Conservation (phyloP, 1,140 invertebrate species). For the Sitobion miscanthi region DNA sequence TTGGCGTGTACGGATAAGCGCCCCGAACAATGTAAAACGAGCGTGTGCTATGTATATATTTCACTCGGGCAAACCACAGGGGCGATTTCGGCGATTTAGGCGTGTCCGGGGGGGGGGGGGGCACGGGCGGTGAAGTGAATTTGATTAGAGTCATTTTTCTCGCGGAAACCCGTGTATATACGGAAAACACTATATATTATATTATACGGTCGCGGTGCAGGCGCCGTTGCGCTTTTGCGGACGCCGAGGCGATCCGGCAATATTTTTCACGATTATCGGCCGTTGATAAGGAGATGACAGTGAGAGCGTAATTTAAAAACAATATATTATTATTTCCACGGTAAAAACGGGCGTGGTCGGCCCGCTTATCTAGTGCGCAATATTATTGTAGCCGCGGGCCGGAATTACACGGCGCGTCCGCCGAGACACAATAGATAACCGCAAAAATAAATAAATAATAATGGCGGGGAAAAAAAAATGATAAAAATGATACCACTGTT, state of each 20-base stretch:
- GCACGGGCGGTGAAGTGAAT: conserved; percentile 7
- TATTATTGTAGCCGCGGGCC: not conserved
- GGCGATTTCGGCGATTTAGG: not conserved
- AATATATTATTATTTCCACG: conserved; percentile 52
- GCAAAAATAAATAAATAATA: conserved; percentile 42
- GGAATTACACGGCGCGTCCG: conserved; percentile 24
- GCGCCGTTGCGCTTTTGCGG: not conserved
- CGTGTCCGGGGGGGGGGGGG: not conserved
- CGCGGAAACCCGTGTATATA: not conserved
- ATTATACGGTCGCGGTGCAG: conserved; percentile 6
- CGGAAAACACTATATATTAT: not conserved
- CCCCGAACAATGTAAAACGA: not conserved
- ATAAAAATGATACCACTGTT: not conserved
- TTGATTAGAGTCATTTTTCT: conserved; percentile 55
- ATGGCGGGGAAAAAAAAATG: not conserved
- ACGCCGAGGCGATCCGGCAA: conserved; percentile 11
- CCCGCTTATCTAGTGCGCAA: conserved; percentile 30
- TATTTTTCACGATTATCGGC: conserved; percentile 55
- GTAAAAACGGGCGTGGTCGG: conserved; percentile 31
- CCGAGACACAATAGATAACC: conserved; percentile 46
- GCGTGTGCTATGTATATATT: not conserved
- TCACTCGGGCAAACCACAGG: not conserved
- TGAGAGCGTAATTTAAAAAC: conserved; percentile 51
- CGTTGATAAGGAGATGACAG: conserved; percentile 51
- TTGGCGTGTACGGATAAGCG: not conserved